Base-by-base conservation (phyloP, 1,140 invertebrate species). In the Drosophila parabipectinata region DNA sequence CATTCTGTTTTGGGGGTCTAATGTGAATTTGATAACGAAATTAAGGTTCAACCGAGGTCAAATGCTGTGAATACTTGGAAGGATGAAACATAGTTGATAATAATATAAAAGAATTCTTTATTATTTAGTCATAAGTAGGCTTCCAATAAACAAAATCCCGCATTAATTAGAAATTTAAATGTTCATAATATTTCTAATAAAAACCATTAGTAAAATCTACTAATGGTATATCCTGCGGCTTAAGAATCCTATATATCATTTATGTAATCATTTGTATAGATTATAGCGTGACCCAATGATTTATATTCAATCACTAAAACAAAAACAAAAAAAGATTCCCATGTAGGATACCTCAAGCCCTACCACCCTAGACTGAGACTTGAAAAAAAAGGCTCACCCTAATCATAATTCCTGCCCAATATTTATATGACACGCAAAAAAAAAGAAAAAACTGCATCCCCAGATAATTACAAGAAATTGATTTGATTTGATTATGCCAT, bases 401-500 rank as follows among this genome's bases (percentile, higher is more conserved):
- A 56, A 48, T 69, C 66, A 69, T 69, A 69, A 68, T 67, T 69
- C 41, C 66, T 30, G 63, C 51, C 66, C 63, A 48, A 69, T 69
- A 68, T 56, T 69, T 69, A 69, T 69, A 69, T 56, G 63, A 68
- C 63, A 62, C 37, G 47, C 21, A 53, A 52, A 56, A 15, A 15
- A 58, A 69, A 60, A 28, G 48, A 58, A 56, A 58, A 69, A 60
- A 28, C 26, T 28, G 41, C 68, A 59, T 77, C 63, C 63, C 66
- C 39, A 59, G 32, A 80, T 84, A 80, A 84, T 78, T 84, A 67
- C 45, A 72, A 7, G 39, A 79, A 77, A 80, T 80, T 64, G 67
- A 84, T 85, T 85, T 64, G 59, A 77, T 77, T 83, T 71, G 74
- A 81, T 77, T 55, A 66, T 72, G 52, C 50, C 72, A 72, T 77